These are phyloP conservation scores for Dryomyza anilis DNA, from an alignment of 2,888 invertebrate species.

Conservation along the genomic window DNA sequence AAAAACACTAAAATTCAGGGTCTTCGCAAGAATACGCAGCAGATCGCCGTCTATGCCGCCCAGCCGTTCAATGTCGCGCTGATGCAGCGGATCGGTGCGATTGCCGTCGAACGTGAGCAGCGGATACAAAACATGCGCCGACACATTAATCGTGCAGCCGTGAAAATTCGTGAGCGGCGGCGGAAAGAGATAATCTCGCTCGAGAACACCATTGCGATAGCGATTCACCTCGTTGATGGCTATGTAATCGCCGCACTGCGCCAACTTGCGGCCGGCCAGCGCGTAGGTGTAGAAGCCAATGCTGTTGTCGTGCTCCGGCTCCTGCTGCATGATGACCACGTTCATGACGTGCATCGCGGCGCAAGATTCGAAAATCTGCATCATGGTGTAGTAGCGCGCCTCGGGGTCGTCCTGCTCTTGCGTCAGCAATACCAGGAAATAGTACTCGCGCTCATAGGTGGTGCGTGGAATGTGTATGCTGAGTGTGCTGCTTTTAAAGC, in stretches of 20 bases:
- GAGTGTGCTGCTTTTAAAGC: conserved; percentile 41
- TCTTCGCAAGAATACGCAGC: conserved; percentile 41
- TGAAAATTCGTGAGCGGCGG: conserved; percentile 34
- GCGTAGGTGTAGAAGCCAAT: conserved; percentile 37
- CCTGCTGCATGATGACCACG: conserved; percentile 43
- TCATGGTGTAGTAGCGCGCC: conserved; percentile 21
- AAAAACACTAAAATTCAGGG: conserved; percentile 45
- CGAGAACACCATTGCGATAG: conserved; percentile 34
- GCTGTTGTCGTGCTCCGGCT: conserved; percentile 12
- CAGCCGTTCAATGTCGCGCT: conserved; percentile 37
- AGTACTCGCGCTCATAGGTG: conserved; percentile 43
- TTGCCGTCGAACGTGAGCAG: conserved; percentile 46
- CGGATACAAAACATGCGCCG: conserved; percentile 42
- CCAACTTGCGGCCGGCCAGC: conserved; percentile 15
- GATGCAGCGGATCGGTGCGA: conserved; percentile 28
- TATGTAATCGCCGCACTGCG: conserved; percentile 30
- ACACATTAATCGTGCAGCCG: conserved; percentile 45
- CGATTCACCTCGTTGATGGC: conserved; percentile 38
- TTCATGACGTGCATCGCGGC: conserved; percentile 42
- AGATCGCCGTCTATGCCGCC: conserved; percentile 51
- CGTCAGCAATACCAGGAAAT: conserved; percentile 46
- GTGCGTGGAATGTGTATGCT: conserved; percentile 35
- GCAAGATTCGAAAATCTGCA: conserved; percentile 41
- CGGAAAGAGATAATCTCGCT: conserved; percentile 42
- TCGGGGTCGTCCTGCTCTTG: background rate